A percentile compares a stretch with the other conserved stretches of the same genome.
These are phyloP conservation scores for Phaonia tiefii DNA, from an alignment of 2,888 invertebrate species.

Conservation along the genomic window DNA sequence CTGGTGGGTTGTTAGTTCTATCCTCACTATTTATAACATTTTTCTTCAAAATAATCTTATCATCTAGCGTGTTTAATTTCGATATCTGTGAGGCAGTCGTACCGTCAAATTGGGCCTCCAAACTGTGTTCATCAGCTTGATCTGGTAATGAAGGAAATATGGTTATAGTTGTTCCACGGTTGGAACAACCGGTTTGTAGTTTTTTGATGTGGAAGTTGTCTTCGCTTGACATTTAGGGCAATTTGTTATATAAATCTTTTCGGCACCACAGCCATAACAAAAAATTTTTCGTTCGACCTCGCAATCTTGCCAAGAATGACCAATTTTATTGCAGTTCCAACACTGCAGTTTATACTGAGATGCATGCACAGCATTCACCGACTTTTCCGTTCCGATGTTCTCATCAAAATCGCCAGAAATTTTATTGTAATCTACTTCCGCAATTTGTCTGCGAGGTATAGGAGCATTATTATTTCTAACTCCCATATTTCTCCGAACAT, in stretches of 20 bases:
- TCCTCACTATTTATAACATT: background rate
- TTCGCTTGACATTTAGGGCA: background rate
- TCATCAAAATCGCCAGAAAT: background rate
- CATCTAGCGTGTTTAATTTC: background rate
- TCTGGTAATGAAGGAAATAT: too few relatives aligned
- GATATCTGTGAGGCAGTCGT: too few relatives aligned
- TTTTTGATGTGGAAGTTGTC: background rate
- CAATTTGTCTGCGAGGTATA: slow-evolving; percentile 17
- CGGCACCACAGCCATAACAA: slow-evolving; percentile 45
- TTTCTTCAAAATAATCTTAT: background rate
- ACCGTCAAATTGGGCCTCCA: background rate
- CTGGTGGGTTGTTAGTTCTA: too few relatives aligned
- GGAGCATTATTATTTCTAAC: background rate
- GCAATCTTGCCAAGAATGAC: slow-evolving; percentile 28
- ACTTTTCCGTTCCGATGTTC: background rate
- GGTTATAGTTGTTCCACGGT: too few relatives aligned
- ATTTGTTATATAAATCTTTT: background rate
- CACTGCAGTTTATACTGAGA: background rate
- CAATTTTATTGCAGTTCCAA: slow-evolving; percentile 37
- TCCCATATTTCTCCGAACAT: slow-evolving; percentile 18
- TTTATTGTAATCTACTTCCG: slow-evolving; percentile 24
- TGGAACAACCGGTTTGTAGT: background rate
- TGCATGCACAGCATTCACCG: slow-evolving; percentile 16
- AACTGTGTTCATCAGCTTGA: background rate
- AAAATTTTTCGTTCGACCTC: slow-evolving; percentile 4